Base-by-base conservation (phyloP, 2,797 vertebrate genomes). In the Rhabdomys pumilio region DNA sequence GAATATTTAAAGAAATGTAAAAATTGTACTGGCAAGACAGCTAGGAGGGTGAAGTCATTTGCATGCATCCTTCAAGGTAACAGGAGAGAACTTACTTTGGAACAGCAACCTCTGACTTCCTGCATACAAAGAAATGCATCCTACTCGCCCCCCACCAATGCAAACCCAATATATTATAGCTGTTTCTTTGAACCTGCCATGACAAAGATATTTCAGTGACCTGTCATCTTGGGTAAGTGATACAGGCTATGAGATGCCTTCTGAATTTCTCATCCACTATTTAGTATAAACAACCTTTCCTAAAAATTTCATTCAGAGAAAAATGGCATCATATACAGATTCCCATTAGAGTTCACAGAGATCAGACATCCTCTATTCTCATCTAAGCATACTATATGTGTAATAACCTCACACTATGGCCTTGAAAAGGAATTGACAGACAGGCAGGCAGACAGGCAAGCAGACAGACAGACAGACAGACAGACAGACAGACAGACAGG, bases 141-240 rank as follows among this genome's bases (percentile, higher is more conserved):
- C 61, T n/a, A 69, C 34, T n/a, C 15, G 20, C n/a, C 15, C 2
- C 14, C 17, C 17, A 8, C 15, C 31, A 17, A 17, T 1, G 2
- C 22, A 63, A 65, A 5, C 29, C 57, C 57, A 8, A 72, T 47
- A 86, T 15, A 73, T 57, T 73, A 72, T 15, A 31, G n/a, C 61
- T 91, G n/a, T 91, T 67, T 47, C 76, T 86, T 92, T 83, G 57
- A 79, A 75, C 3, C 22, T 89, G 26, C 72, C 38, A 63, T 47
- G 15, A 76, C 34, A 38, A 83, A 80, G 22, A 50, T 75, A 5
- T 63, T 77, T 86, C 84, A n/a, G 6, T 79, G 47, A 26, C 19
- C 14, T 41, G n/a, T 29, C 26, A 24, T 29, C 7, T 82, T 91
- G 31, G 15, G 67, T 76, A n/a, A 81, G 44, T 34, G 29, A 24